phyloP scores from a whole-genome alignment of 2,888 invertebrate genomes.

The Anarsia innoxiella region DNA sequence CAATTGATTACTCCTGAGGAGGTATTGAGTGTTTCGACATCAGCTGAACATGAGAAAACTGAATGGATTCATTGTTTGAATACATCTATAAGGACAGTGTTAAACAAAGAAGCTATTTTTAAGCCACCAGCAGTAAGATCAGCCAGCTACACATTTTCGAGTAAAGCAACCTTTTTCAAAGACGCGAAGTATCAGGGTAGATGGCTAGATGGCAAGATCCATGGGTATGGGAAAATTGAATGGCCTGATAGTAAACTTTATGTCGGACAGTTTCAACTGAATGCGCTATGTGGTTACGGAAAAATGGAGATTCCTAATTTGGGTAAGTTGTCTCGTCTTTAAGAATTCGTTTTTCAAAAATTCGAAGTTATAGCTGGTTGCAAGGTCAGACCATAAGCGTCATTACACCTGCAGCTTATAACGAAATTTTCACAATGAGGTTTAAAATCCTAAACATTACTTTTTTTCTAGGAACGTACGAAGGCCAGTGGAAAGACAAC shows the following conservation, averaged over 20 bases:
- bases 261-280: conserved; percentile 86
- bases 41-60: conserved; percentile 80
- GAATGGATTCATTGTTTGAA: conserved; percentile 88
- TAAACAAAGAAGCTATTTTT: conserved; percentile 77
- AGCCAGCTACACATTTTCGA: conserved; percentile 81
- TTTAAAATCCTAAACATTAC: too few relatives aligned
- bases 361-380: too few relatives aligned
- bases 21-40: conserved; percentile 78
- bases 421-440: too few relatives aligned
- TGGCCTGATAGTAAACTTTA: conserved; percentile 89
- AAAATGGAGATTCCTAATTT: conserved; percentile 79
- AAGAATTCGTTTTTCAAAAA: conserved; percentile 15
- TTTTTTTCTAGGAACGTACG: conserved; percentile 83
- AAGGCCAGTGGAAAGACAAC: conserved; percentile 88
- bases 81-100: conserved; percentile 79
- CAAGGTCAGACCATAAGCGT: too few relatives aligned
- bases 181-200: conserved; percentile 87
- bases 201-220: conserved; percentile 89
- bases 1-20: conserved; percentile 88
- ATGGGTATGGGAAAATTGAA: conserved; percentile 87
- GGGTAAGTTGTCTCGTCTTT: conserved; percentile 38
- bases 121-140: conserved; percentile 83
- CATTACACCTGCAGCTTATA: too few relatives aligned
- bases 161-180: conserved; percentile 80
- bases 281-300: conserved; percentile 82